phyloP scores from a whole-genome alignment of 2,797 vertebrate genomes.

The Natrix natrix region DNA sequence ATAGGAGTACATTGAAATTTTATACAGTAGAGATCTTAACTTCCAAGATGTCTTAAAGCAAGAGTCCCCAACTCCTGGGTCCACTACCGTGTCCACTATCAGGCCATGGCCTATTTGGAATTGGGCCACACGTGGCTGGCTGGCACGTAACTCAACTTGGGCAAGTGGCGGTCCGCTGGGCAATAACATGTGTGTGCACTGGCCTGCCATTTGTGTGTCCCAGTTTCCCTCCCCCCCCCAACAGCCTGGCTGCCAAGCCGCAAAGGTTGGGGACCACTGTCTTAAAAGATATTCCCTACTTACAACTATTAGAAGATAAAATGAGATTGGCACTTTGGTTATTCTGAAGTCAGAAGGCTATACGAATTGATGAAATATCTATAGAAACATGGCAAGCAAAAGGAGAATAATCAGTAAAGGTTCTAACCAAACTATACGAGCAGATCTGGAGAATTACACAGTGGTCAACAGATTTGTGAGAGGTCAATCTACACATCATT shows the following conservation, averaged over 20 bases:
- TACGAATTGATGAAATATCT: neutral
- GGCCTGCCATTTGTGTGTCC: fast-evolving
- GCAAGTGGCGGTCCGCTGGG: neutral
- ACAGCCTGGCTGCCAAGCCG: neutral
- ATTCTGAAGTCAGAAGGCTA: neutral
- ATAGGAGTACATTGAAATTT: neutral
- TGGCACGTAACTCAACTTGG: neutral
- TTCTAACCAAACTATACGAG: neutral
- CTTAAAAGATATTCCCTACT: neutral
- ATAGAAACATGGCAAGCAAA: neutral
- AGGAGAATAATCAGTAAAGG: neutral
- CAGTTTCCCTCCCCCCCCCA: neutral
- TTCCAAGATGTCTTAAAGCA: neutral
- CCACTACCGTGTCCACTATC: neutral
- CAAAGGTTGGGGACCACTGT: neutral
- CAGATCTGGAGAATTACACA: neutral
- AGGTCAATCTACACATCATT: neutral
- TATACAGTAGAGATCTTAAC: neutral
- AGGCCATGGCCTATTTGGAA: neutral
- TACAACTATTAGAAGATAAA: neutral
- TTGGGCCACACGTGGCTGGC: neutral
- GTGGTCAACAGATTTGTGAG: neutral
- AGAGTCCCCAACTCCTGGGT: neutral
- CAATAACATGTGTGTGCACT: neutral
- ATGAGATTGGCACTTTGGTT: neutral